Conservation (phyloP, 2,113 vertebrate genomes). For the Odontesthes bonariensis region DNA sequence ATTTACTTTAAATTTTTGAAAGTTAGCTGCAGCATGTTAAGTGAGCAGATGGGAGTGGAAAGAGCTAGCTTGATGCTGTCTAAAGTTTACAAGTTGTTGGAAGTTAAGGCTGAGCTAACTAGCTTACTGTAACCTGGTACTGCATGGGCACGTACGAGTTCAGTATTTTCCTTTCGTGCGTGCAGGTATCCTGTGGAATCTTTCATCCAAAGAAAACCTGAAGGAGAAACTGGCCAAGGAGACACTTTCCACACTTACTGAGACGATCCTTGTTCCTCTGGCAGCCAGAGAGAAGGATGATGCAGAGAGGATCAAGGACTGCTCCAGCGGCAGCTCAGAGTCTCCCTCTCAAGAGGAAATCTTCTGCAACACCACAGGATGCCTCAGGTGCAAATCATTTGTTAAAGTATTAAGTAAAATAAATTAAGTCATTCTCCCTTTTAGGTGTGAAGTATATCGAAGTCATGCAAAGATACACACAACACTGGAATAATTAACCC, state of each 20-base stretch:
- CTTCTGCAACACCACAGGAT: slow-evolving; percentile 96
- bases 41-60: no score
- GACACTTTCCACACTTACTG: slow-evolving; percentile 86
- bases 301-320: slow-evolving; percentile 38
- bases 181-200: slow-evolving; percentile 96
- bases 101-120: neutral
- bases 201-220: slow-evolving; percentile 94
- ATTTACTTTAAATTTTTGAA: no score
- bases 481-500: no score
- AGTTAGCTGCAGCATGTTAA: no score
- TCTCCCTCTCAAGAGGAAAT: slow-evolving; percentile 89
- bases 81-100: no score
- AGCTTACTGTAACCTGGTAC: neutral
- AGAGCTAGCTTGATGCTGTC: no score
- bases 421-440: neutral
- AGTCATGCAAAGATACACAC: neutral
- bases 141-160: neutral
- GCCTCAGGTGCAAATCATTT: slow-evolving; percentile 87
- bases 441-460: neutral
- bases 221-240: slow-evolving; percentile 91
- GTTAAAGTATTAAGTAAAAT: neutral
- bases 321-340: slow-evolving; percentile 68
- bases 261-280: slow-evolving; percentile 88
- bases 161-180: neutral
- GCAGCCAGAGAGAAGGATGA: slow-evolving; percentile 47